Evolutionary conservation across 2,113 vertebrate genomes (phyloP).

Genomic region (Stomatorhinus ivindoensis): DNA sequence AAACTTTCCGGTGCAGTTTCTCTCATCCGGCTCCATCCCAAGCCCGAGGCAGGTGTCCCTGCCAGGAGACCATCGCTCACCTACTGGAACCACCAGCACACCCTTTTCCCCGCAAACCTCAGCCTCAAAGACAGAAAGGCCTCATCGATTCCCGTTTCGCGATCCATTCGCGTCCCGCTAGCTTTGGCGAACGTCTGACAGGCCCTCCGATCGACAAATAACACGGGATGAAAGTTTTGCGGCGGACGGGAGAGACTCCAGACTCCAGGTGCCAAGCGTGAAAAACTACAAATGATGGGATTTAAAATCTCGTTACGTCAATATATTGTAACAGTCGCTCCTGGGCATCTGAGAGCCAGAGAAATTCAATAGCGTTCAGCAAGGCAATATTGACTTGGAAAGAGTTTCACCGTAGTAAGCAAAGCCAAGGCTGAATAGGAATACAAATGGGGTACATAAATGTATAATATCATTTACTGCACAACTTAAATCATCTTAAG

Average conservation of each 20-base stretch:
- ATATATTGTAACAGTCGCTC: slow-evolving; percentile 38
- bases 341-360: slow-evolving; percentile 44
- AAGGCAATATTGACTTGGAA: slow-evolving; percentile 46
- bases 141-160: not conserved
- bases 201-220: not conserved
- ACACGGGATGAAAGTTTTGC: not conserved
- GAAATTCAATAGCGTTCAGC: slow-evolving; percentile 53
- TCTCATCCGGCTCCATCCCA: not conserved
- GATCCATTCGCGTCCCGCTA: too few species aligned
- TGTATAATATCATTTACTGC: not conserved
- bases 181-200: slow-evolving; percentile 37
- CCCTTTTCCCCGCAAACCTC: not conserved
- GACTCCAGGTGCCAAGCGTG: slow-evolving; percentile 44
- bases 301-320: slow-evolving; percentile 29
- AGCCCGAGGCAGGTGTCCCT: not conserved
- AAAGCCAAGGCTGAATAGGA: slow-evolving; percentile 26
- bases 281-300: slow-evolving; percentile 9
- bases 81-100: not conserved
- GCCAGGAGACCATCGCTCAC: not conserved
- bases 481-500: not conserved
- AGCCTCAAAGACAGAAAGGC: not conserved
- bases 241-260: not conserved
- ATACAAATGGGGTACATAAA: slow-evolving; percentile 8
- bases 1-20: not conserved
- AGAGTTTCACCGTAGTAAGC: slow-evolving; percentile 44